Evolutionary conservation across 2,113 vertebrate species (phyloP), one percentile per base, ranked within the genome.

Genomic region (Rhabdornis inornatus): DNA sequence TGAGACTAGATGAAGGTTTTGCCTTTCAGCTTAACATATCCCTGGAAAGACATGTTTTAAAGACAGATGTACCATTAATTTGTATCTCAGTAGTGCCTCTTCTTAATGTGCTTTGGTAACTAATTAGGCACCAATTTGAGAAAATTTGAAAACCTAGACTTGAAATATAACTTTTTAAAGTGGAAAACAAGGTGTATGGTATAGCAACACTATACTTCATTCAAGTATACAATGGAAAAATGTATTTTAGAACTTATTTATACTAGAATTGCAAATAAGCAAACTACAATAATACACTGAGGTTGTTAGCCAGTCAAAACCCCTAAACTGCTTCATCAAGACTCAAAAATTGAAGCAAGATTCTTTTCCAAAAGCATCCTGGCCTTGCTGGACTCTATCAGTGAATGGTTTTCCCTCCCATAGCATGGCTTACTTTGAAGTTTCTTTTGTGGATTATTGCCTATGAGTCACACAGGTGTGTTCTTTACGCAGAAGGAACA

Each of bases 401-500:
- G 70, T 24, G 42, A 39, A 31, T 59, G 24, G 39, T 57, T 82
- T 93, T 85, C 25, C 47, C 72, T 65, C 44, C 31, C 56, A 20
- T 39, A 71, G 74, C 45, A 90, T 17, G 27, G 65, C 15, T 90
- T 76, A 69, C 2, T 2, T 60, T 89, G 64, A 59, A 63, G 71
- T 80, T 91, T 45, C 63, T 47, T 71, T 87, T 2, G 12, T 69
- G 79, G 70, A 90, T 95, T 95, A 92, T 21, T 92, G 71, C 70
- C 45, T 82, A 5, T 89, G 93, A 92, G 92, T 95, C 95, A 92
- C 30, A 50, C 88, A 90, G 79, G 80, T 93, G 59, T 74, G 72
- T 50, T 92, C 82, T 87, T 91, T 96, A 96, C 9, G 25, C 49
- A 79, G 59, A 56, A 88, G 82, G 59, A 92, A 77, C 6, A 0